phyloP scores from a whole-genome alignment of 2,888 invertebrate genomes.

The Nephrotoma appendiculata region DNA sequence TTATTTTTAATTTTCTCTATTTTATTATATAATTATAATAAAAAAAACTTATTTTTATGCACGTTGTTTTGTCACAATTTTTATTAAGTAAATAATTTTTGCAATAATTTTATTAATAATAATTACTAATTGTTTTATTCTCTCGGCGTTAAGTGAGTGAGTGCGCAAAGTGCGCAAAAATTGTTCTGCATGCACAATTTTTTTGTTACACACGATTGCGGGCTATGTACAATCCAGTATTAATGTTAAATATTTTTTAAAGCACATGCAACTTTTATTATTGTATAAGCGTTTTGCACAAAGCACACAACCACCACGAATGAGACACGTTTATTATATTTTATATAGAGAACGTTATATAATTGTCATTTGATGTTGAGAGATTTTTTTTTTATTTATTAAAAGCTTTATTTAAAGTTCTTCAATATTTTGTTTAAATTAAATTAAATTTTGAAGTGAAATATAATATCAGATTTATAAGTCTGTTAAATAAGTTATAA shows the following conservation, averaged over 20 bases:
- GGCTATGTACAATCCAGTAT: not conserved
- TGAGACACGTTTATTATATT: not conserved
- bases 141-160: not conserved
- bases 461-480: not conserved
- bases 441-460: not conserved
- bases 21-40: not conserved
- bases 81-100: not conserved
- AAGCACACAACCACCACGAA: not conserved
- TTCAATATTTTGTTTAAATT: constrained; percentile 4
- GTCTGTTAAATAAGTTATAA: not conserved
- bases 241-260: not conserved
- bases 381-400: not conserved
- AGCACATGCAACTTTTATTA: not conserved
- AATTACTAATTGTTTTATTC: not conserved
- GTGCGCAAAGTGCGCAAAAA: not conserved
- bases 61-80: not conserved
- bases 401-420: constrained; percentile 1
- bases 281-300: not conserved
- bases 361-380: constrained; percentile 2
- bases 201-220: not conserved
- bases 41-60: not conserved
- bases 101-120: not conserved
- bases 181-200: not conserved
- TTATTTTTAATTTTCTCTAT: not conserved
- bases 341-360: not conserved